Percentiles rank a stretch among this genome's conserved stretches.
Conservation (phyloP, 2,888 invertebrate genomes). For the Nomada hirtipes region DNA sequence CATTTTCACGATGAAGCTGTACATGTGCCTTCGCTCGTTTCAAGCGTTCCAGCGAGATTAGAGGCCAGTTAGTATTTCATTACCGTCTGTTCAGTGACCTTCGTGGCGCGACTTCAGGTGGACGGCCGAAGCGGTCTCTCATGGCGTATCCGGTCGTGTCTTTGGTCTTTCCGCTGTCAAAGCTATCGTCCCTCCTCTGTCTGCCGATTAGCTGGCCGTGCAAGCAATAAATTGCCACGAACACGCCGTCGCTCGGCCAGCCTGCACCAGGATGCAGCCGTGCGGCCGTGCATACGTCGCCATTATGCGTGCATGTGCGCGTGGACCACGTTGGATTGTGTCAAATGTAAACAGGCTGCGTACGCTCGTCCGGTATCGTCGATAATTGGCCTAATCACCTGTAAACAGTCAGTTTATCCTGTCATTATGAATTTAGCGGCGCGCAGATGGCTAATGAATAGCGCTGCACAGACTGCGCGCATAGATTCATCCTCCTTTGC, state of each 20-base stretch:
- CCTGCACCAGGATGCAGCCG: conserved; percentile 33
- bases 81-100: conserved; percentile 45
- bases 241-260: conserved; percentile 20
- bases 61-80: conserved; percentile 48
- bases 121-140: conserved; percentile 23
- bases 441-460: conserved; percentile 67
- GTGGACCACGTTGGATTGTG: conserved; percentile 38
- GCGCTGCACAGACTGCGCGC: conserved; percentile 30
- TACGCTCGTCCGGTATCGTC: conserved; percentile 49
- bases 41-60: conserved; percentile 18
- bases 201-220: conserved; percentile 37
- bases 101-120: conserved; percentile 37
- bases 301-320: conserved; percentile 32
- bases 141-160: conserved; percentile 52
- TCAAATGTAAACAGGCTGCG: conserved; percentile 54
- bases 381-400: conserved; percentile 75
- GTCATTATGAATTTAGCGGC: conserved; percentile 68
- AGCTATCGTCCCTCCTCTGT: conserved; percentile 45
- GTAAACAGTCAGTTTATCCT: conserved; percentile 69
- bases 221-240: conserved; percentile 52
- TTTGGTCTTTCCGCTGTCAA: conserved; percentile 55
- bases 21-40: conserved; percentile 5
- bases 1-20: conserved; percentile 10
- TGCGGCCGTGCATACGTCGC: conserved; percentile 28
- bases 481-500: conserved; percentile 19